Percentiles rank a stretch among this genome's conserved stretches.
These are phyloP conservation scores for Gambusia affinis DNA, from an alignment of 2,113 vertebrate genomes.

Conservation along the genomic window DNA sequence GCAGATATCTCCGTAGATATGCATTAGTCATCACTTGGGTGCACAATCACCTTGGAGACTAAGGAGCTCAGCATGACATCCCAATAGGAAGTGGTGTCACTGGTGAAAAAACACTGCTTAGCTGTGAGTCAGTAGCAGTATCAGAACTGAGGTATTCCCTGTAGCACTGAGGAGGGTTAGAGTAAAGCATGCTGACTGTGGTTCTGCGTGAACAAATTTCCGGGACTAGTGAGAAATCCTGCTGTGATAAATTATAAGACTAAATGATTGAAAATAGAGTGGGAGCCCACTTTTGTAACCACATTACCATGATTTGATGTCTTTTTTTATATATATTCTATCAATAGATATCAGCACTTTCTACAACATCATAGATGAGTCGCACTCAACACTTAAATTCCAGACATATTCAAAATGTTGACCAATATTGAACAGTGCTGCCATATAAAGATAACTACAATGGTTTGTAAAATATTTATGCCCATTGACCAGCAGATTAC, in stretches of 20 bases:
- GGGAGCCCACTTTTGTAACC: background rate
- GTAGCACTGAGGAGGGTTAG: background rate
- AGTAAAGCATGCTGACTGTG: background rate
- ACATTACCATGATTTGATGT: background rate
- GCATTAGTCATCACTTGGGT: slow-evolving; percentile 50
- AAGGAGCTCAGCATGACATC: slow-evolving; percentile 54
- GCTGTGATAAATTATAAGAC: background rate
- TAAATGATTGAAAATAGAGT: background rate
- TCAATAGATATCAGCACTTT: no score
- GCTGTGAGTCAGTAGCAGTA: slow-evolving; percentile 27
- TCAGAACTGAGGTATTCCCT: slow-evolving; percentile 39
- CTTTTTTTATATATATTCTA: no score
- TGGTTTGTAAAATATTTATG: background rate
- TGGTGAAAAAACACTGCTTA: slow-evolving; percentile 28
- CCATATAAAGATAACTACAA: no score
- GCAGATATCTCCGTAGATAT: slow-evolving; percentile 46
- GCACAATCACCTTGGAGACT: slow-evolving; percentile 55
- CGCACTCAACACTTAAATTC: no score
- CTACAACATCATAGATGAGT: no score
- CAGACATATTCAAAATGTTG: no score
- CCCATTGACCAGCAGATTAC: background rate
- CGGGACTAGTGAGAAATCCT: background rate
- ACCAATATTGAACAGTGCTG: no score
- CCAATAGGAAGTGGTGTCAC: slow-evolving; percentile 44
- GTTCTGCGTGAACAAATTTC: background rate